These are phyloP conservation scores for Cossypha niveicapilla DNA, from an alignment of 2,797 vertebrate genomes.

Conservation along the genomic window DNA sequence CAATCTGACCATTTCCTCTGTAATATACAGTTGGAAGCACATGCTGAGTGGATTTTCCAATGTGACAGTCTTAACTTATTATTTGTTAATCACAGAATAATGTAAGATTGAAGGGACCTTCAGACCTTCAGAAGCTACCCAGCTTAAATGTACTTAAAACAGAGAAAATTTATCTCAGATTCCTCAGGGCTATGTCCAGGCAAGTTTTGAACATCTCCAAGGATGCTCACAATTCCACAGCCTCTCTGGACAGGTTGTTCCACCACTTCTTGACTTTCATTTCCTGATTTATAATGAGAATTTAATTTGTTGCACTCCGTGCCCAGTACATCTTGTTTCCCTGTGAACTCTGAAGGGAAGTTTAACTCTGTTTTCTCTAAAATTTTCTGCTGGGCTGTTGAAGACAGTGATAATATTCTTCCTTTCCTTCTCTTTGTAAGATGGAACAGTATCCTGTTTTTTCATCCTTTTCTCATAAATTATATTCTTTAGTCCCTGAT, in stretches of 20 bases:
- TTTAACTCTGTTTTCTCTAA: background rate
- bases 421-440: background rate
- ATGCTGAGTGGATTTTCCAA: background rate
- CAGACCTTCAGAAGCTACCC: background rate
- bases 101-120: background rate
- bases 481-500: background rate
- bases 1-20: background rate
- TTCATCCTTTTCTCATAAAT: background rate
- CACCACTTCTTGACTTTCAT: background rate
- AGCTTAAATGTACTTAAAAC: background rate
- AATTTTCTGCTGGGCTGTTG: background rate
- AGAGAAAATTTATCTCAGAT: background rate
- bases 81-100: background rate
- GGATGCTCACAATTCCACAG: rapidly evolving
- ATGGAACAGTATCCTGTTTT: rapidly evolving
- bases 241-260: background rate
- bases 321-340: background rate
- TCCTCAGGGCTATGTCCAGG: background rate
- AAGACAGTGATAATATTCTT: background rate
- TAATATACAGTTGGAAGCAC: background rate
- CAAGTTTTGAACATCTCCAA: background rate
- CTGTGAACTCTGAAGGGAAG: background rate
- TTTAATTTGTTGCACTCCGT: background rate
- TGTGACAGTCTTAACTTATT: background rate
- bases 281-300: background rate